Evolutionary conservation across 2,888 invertebrate species (phyloP).

Genomic region (Oxytorus armatus): DNA sequence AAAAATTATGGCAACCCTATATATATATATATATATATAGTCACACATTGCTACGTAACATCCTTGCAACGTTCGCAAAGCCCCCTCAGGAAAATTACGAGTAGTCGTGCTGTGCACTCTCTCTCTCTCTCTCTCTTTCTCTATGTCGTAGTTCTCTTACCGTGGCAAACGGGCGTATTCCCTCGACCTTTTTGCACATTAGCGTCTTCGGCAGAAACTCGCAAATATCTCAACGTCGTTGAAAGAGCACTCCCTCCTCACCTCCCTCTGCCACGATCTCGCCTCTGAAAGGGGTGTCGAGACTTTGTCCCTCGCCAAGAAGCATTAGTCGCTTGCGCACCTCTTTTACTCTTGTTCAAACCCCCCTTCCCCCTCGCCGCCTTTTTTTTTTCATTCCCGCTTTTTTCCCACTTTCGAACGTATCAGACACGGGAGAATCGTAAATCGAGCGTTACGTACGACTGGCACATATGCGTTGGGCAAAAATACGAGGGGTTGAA

Average conservation of each 20-base stretch:
- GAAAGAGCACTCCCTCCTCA: conserved; percentile 58
- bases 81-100: conserved; percentile 63
- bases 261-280: conserved; percentile 3
- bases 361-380: conserved; percentile 2
- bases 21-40: conserved; percentile 24
- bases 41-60: conserved; percentile 44
- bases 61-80: conserved; percentile 58
- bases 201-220: conserved; percentile 68
- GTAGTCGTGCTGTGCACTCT: conserved; percentile 31
- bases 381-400: conserved; percentile 23
- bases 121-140: conserved; percentile 13
- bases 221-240: conserved; percentile 68
- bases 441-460: conserved; percentile 63
- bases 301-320: conserved; percentile 62
- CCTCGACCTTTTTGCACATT: conserved; percentile 67
- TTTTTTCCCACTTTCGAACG: conserved; percentile 44
- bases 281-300: conserved; percentile 48
- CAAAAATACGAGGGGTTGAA: neutral
- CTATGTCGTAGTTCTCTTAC: conserved; percentile 34
- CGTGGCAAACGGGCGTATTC: conserved; percentile 62
- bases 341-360: conserved; percentile 41
- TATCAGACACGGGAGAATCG: conserved; percentile 60
- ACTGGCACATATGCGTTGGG: conserved; percentile 56
- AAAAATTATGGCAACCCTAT: too few species aligned
- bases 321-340: conserved; percentile 50